phyloP scores from a whole-genome alignment of 2,113 vertebrate species.

The Microcebus griseorufus region DNA sequence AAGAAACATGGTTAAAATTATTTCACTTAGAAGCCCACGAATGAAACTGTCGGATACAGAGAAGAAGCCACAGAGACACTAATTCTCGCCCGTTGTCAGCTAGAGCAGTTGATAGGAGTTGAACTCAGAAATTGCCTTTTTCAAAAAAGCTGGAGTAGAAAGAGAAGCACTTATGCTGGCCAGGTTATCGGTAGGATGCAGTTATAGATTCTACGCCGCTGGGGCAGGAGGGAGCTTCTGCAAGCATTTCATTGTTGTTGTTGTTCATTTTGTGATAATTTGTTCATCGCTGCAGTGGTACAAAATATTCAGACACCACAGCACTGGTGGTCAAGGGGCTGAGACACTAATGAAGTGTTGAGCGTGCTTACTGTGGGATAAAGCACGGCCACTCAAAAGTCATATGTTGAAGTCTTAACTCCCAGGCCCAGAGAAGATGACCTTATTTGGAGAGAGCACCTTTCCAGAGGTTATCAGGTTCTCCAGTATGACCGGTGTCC shows the following conservation, averaged over 20 bases:
- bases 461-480: not conserved
- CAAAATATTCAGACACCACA: not conserved
- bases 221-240: too few species aligned
- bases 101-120: accelerated
- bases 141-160: not conserved
- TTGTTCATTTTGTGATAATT: not conserved
- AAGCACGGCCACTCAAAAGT: accelerated
- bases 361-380: accelerated
- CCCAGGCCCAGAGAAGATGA: not conserved
- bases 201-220: accelerated
- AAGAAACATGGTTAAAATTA: constrained; percentile 68
- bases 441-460: not conserved
- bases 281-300: not conserved
- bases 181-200: accelerated
- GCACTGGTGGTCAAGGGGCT: not conserved
- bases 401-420: not conserved
- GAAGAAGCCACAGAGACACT: not conserved
- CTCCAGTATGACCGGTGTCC: not conserved
- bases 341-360: accelerated
- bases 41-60: constrained; percentile 26
- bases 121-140: not conserved
- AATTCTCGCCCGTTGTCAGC: not conserved
- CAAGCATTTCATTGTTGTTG: not conserved
- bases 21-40: constrained; percentile 64
- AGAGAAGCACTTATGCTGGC: not conserved